Percentiles rank a stretch among this genome's conserved stretches.
Conservation (phyloP, 2,888 invertebrate genomes). For the Pediacus dermestoides region DNA sequence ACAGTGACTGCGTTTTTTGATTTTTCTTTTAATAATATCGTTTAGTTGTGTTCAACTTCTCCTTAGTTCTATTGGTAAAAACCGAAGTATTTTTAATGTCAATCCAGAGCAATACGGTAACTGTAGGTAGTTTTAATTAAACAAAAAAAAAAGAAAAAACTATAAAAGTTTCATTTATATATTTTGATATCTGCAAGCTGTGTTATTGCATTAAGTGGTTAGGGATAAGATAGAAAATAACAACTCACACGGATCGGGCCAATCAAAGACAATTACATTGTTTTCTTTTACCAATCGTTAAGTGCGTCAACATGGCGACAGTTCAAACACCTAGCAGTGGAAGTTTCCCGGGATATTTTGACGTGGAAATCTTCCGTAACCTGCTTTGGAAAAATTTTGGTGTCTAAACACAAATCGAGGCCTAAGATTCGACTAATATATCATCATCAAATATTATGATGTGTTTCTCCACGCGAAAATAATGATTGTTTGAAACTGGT, state of each 20-base stretch:
- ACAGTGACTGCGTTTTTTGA: conserved; percentile 37
- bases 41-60: conserved; percentile 21
- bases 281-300: too few relatives aligned
- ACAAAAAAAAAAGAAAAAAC: conserved; percentile 25
- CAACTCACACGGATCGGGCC: too few relatives aligned
- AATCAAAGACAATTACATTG: too few relatives aligned
- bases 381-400: too few relatives aligned
- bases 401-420: too few relatives aligned
- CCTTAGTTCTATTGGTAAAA: conserved; percentile 31
- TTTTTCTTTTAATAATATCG: conserved; percentile 20
- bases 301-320: too few relatives aligned
- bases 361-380: too few relatives aligned
- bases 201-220: conserved; percentile 49
- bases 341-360: too few relatives aligned
- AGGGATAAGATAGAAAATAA: conserved; percentile 40
- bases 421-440: too few relatives aligned
- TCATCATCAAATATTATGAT: too few relatives aligned
- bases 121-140: conserved; percentile 46
- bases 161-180: conserved; percentile 43
- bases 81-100: conserved; percentile 48
- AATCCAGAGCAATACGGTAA: conserved; percentile 53
- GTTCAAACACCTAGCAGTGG: too few relatives aligned
- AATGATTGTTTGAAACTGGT: neutral
- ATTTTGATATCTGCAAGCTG: conserved; percentile 50
- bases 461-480: too few relatives aligned